These are phyloP conservation scores for Chanos chanos DNA, from an alignment of 2,797 vertebrate genomes.

Conservation along the genomic window DNA sequence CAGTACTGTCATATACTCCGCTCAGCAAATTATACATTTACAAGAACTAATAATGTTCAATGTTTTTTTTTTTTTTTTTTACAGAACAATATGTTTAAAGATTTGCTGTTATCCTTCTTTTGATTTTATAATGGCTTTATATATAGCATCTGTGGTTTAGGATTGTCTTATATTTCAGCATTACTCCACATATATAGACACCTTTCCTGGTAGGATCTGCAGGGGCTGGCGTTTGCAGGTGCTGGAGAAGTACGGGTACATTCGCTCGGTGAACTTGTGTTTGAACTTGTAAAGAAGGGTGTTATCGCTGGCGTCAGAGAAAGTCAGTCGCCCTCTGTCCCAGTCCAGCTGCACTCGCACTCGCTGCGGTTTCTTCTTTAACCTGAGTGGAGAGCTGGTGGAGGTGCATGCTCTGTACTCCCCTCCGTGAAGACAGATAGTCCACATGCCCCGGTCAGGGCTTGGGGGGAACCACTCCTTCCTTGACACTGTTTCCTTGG, in stretches of 20 bases:
- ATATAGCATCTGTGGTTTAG: no score
- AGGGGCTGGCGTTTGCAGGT: conserved; percentile 40
- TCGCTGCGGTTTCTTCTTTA: conserved; percentile 49
- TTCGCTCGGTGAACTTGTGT: conserved; percentile 43
- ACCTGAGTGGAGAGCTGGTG: conserved; percentile 27
- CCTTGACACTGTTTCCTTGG: conserved; percentile 44
- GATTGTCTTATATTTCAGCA: not conserved
- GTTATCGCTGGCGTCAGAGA: conserved; percentile 48
- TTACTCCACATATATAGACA: conserved; percentile 46
- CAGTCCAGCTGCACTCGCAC: conserved; percentile 51
- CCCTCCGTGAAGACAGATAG: conserved; percentile 47
- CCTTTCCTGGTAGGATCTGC: conserved; percentile 39
- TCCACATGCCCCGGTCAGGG: conserved; percentile 52
- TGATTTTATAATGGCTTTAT: no score
- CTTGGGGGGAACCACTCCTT: conserved; percentile 52
- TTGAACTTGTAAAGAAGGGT: conserved; percentile 44
- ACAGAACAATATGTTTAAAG: no score
- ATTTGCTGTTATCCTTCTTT: no score
- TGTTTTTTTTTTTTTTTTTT: not conserved
- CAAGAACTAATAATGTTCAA: no score
- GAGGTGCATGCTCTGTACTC: conserved; percentile 46
- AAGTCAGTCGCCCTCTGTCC: conserved; percentile 45
- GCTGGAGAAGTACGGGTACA: conserved; percentile 49
- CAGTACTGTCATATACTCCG: no score
- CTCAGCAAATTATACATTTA: no score